A percentile compares a stretch with the other conserved stretches of the same genome.
Conservation (phyloP, 92 coral and sea anemone species). For the Nematostella vectensis region DNA sequence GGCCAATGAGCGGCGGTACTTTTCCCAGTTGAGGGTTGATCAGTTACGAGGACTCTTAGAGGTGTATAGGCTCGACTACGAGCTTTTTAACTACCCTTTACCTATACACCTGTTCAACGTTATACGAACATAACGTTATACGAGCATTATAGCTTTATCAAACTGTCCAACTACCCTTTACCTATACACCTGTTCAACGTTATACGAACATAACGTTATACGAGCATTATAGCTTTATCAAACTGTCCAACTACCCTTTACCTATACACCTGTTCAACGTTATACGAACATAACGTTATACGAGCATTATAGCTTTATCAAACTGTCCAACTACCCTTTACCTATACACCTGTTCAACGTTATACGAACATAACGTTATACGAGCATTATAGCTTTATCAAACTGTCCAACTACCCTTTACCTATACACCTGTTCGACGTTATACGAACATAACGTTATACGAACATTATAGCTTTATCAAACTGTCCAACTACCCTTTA, state of each 20-base stretch:
- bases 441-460: too few relatives aligned
- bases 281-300: too few relatives aligned
- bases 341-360: conserved; percentile 14
- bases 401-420: conserved; percentile 15
- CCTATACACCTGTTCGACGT: conserved; percentile 13
- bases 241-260: conserved; percentile 17
- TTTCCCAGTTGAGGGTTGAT: conserved; percentile 20
- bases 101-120: conserved; percentile 14
- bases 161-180: conserved; percentile 17
- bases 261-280: conserved; percentile 14
- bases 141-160: too few relatives aligned
- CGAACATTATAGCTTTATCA: too few relatives aligned
- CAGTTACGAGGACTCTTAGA: conserved; percentile 20
- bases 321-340: conserved; percentile 17
- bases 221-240: too few relatives aligned
- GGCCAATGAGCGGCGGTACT: conserved; percentile 11
- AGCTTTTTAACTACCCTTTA: conserved; percentile 18
- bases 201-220: too few relatives aligned
- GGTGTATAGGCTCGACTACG: conserved; percentile 29
- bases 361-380: too few relatives aligned
- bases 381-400: too few relatives aligned
- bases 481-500: conserved; percentile 15
- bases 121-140: too few relatives aligned
- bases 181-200: conserved; percentile 14
- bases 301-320: too few relatives aligned